Percentiles rank a stretch among this genome's conserved stretches.
Evolutionary conservation across 2,888 invertebrate species (phyloP).

Genomic region (Ryuthela nishihirai): DNA sequence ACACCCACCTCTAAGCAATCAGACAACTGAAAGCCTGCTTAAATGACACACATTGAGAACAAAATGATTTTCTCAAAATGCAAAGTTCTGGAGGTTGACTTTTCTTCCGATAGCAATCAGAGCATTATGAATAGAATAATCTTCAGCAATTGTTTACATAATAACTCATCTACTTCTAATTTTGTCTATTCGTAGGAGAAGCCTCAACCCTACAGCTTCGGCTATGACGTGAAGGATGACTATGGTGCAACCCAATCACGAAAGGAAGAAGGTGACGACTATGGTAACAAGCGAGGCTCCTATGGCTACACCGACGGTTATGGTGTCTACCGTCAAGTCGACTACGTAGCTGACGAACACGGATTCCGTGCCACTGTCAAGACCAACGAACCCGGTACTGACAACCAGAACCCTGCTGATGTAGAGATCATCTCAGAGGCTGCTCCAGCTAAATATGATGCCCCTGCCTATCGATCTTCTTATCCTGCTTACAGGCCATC

Average conservation of each 20-base stretch:
- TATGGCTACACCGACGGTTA: slow-evolving; percentile 40
- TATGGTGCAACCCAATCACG: slow-evolving; percentile 30
- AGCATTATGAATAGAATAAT: not conserved
- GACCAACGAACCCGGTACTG: slow-evolving; percentile 41
- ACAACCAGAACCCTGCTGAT: slow-evolving; percentile 26
- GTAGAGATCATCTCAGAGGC: slow-evolving; percentile 21
- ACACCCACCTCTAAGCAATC: too few species aligned
- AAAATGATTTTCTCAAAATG: too few species aligned
- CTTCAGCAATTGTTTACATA: too few species aligned
- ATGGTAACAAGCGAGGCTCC: slow-evolving; percentile 39
- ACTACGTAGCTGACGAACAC: slow-evolving; percentile 38
- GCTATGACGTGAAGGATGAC: slow-evolving; percentile 40
- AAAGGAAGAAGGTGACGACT: slow-evolving; percentile 39
- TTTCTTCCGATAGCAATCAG: not conserved
- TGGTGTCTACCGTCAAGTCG: slow-evolving; percentile 40
- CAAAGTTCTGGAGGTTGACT: too few species aligned
- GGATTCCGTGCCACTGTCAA: slow-evolving; percentile 39
- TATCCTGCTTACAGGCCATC: slow-evolving; percentile 5
- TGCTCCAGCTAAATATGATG: slow-evolving; percentile 13
- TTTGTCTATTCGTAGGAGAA: slow-evolving; percentile 27
- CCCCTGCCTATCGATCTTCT: not conserved
- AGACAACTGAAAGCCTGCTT: too few species aligned
- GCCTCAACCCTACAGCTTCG: slow-evolving; percentile 41
- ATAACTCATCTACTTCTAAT: too few species aligned
- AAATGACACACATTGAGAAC: too few species aligned